Percentiles rank a stretch among this genome's conserved stretches.
phyloP scores from a whole-genome alignment of 2,888 invertebrate species.

The Cerceris rybyensis region DNA sequence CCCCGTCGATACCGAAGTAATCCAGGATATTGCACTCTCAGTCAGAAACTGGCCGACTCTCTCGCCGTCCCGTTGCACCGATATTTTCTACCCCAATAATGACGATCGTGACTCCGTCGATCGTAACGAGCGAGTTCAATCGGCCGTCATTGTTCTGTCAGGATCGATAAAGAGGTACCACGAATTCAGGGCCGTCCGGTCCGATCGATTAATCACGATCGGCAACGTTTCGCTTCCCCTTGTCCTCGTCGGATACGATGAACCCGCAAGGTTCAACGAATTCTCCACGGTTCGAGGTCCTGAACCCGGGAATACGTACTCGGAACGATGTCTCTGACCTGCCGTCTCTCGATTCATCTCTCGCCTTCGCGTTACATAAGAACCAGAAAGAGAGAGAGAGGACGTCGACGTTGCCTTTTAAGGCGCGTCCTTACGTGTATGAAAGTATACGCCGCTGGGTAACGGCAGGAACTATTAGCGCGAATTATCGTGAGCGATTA shows the following conservation, averaged over 20 bases:
- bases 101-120: constrained; percentile 36
- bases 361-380: constrained; percentile 53
- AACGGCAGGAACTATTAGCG: constrained; percentile 11
- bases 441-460: neutral
- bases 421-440: constrained; percentile 27
- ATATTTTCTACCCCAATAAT: neutral
- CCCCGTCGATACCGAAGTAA: too few relatives aligned
- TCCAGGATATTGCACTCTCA: too few relatives aligned
- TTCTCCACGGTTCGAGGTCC: constrained; percentile 27
- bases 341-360: constrained; percentile 43
- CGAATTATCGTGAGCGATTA: constrained; percentile 17
- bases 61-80: too few relatives aligned
- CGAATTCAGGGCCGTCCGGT: constrained; percentile 40
- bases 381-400: constrained; percentile 20
- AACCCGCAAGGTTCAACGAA: constrained; percentile 46
- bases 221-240: constrained; percentile 9
- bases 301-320: constrained; percentile 28
- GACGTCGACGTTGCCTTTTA: constrained; percentile 48
- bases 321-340: constrained; percentile 51
- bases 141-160: constrained; percentile 31
- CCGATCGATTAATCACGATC: constrained; percentile 52
- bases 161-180: constrained; percentile 26
- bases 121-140: constrained; percentile 17
- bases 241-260: constrained; percentile 26
- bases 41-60: too few relatives aligned